Evolutionary conservation across 2,113 vertebrate genomes (phyloP).

Genomic region (Phalacrocorax carbo): DNA sequence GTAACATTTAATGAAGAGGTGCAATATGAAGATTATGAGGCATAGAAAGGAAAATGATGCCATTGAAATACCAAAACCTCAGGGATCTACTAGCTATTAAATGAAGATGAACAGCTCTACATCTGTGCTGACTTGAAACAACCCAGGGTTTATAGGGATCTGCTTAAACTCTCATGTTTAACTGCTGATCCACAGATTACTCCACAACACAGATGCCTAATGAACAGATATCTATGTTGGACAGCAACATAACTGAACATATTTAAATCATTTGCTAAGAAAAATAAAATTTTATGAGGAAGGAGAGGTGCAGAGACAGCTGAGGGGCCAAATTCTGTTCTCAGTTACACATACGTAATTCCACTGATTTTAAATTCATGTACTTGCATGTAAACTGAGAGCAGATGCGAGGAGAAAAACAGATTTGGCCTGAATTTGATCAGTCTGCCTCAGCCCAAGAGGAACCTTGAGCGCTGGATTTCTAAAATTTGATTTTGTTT

Average conservation of each 20-base stretch:
- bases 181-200: constrained; percentile 4
- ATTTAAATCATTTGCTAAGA: constrained; percentile 38
- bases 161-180: constrained; percentile 38
- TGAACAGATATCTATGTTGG: constrained; percentile 9
- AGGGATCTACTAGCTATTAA: neutral
- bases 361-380: constrained; percentile 23
- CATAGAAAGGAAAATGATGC: neutral
- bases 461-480: neutral
- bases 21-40: neutral
- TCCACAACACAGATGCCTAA: constrained; percentile 4
- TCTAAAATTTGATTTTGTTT: neutral
- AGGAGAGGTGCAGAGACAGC: neutral
- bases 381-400: neutral
- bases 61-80: constrained; percentile 21
- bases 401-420: neutral
- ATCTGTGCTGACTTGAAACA: constrained; percentile 24
- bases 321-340: constrained; percentile 12
- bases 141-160: neutral
- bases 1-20: neutral
- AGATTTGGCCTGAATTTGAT: neutral
- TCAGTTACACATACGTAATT: constrained; percentile 10
- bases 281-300: constrained; percentile 39
- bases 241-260: neutral
- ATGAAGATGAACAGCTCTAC: constrained; percentile 18
- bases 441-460: neutral